Conservation (phyloP, 2,797 vertebrate species). For the Linurgus olivaceus region DNA sequence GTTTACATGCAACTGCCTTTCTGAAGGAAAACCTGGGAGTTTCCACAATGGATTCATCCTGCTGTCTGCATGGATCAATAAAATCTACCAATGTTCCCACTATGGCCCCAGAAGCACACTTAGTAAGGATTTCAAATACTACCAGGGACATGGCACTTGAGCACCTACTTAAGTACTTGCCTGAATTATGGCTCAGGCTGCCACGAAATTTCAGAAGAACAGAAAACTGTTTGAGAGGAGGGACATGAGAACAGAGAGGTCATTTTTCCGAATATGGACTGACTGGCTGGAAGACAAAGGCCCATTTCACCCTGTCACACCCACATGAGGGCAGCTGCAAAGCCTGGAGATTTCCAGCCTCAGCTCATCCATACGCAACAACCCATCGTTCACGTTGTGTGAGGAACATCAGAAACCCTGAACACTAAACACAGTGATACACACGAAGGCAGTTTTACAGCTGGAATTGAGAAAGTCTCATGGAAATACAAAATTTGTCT, state of each 20-base stretch:
- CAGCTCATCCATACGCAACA: background rate
- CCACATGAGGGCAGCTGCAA: background rate
- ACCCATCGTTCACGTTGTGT: background rate
- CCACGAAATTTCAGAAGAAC: background rate
- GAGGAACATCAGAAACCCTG: background rate
- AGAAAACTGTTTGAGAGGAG: conserved; percentile 28
- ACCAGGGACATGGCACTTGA: background rate
- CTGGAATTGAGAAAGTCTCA: background rate
- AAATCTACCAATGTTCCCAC: background rate
- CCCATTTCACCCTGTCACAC: background rate
- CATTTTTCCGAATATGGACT: conserved; percentile 28
- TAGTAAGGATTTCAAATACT: background rate
- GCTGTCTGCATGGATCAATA: background rate
- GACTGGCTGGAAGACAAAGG: conserved; percentile 22
- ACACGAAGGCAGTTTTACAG: background rate
- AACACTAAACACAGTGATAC: background rate
- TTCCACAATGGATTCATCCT: background rate
- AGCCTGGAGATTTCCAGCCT: background rate
- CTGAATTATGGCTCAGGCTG: background rate
- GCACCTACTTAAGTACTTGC: conserved; percentile 5
- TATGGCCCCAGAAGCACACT: background rate
- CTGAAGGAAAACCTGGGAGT: background rate
- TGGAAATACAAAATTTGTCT: background rate
- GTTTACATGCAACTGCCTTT: background rate
- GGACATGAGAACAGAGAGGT: conserved; percentile 12